Evolutionary conservation across 1,140 invertebrate genomes (phyloP).

Genomic region (Zaprionus ornatus): DNA sequence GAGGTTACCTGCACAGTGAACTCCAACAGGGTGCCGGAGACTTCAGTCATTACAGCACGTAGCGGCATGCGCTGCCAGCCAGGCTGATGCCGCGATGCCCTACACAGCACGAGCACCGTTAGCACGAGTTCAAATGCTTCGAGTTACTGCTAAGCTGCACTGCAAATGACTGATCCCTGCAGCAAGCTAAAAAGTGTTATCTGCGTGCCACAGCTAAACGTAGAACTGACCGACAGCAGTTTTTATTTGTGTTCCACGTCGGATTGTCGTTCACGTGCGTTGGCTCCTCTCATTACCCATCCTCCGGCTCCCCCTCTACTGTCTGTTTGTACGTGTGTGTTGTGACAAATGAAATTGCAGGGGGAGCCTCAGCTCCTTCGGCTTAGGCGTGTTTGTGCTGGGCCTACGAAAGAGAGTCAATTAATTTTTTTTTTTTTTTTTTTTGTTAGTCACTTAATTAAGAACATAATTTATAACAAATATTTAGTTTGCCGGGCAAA

Average conservation of each 20-base stretch:
- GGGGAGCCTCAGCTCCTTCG: constrained; percentile 18
- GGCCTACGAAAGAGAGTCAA: constrained; percentile 51
- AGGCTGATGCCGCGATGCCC: neutral
- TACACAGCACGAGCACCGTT: no score
- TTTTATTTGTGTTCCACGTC: constrained; percentile 55
- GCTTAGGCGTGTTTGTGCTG: constrained; percentile 33
- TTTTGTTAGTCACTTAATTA: constrained; percentile 82
- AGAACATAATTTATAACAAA: constrained; percentile 78
- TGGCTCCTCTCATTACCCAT: neutral
- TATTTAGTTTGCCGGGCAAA: constrained; percentile 68
- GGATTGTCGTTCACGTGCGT: constrained; percentile 51
- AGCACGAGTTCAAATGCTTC: no score
- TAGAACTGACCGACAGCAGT: constrained; percentile 42
- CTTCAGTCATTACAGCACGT: constrained; percentile 57
- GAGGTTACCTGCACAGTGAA: constrained; percentile 67
- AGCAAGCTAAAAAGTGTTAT: constrained; percentile 18
- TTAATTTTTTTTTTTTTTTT: no score
- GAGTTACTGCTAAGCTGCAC: no score
- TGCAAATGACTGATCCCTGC: neutral
- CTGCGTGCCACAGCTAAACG: neutral
- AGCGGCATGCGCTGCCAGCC: neutral
- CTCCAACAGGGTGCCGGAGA: constrained; percentile 21
- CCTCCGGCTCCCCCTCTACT: neutral
- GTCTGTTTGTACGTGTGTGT: constrained; percentile 38
- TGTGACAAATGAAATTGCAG: constrained; percentile 48